Conservation (phyloP, 2,797 vertebrate genomes). For the Sphenopsis melanotis region DNA sequence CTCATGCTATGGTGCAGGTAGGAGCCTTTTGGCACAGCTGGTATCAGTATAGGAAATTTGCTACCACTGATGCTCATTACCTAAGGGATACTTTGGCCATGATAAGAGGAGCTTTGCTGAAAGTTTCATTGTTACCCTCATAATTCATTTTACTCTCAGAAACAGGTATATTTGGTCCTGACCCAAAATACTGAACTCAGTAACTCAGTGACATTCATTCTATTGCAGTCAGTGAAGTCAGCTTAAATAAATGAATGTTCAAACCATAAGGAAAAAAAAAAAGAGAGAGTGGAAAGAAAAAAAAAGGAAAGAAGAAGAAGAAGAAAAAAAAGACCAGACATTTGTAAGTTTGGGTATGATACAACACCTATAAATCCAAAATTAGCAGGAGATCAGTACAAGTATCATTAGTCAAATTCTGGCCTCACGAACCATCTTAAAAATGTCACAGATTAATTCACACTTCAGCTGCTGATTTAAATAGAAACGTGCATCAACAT, state of each 20-base stretch:
- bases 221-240: neutral
- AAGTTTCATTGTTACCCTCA: neutral
- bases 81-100: neutral
- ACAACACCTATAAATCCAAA: slow-evolving; percentile 52
- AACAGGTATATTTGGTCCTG: neutral
- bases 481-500: slow-evolving; percentile 62
- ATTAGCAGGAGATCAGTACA: slow-evolving; percentile 47
- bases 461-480: slow-evolving; percentile 65
- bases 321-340: neutral
- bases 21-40: neutral
- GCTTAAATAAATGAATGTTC: neutral
- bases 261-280: neutral
- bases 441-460: slow-evolving; percentile 70
- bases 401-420: slow-evolving; percentile 59
- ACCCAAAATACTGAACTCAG: neutral
- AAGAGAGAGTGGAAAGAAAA: neutral
- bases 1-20: neutral
- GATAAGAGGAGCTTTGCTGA: neutral
- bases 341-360: slow-evolving; percentile 8
- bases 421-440: slow-evolving; percentile 52
- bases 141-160: neutral
- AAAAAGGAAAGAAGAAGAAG: neutral
- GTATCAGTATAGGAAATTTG: neutral
- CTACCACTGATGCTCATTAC: neutral
- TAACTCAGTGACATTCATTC: neutral